Evolutionary conservation across 2,797 vertebrate genomes (phyloP).

Genomic region (Simalia tracyae): DNA sequence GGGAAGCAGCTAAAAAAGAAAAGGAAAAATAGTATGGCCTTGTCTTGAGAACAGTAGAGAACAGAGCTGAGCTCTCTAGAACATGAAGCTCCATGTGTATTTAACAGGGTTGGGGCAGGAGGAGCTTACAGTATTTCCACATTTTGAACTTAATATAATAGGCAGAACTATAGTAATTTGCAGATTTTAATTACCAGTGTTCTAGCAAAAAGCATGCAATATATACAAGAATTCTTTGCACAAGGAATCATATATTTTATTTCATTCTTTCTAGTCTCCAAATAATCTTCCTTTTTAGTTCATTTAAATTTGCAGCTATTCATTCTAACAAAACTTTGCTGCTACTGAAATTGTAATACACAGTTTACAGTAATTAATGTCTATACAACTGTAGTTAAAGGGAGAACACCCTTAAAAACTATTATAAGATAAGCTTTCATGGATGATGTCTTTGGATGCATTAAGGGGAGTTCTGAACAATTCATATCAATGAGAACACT

Average conservation of each 20-base stretch:
- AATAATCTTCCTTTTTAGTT: neutral
- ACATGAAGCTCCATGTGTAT: neutral
- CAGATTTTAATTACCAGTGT: neutral
- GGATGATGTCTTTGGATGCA: neutral
- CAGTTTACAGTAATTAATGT: neutral
- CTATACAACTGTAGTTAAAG: neutral
- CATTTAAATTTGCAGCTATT: neutral
- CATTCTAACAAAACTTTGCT: neutral
- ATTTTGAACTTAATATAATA: neutral
- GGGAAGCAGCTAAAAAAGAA: neutral
- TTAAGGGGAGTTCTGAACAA: neutral
- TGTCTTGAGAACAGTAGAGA: neutral
- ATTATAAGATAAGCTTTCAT: neutral
- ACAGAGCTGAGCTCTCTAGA: neutral
- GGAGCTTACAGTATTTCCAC: neutral
- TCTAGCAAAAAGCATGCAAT: neutral
- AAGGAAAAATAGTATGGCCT: neutral
- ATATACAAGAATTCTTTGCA: neutral
- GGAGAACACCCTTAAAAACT: neutral
- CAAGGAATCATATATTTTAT: neutral
- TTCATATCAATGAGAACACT: neutral
- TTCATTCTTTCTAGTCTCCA: neutral
- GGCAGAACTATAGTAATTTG: neutral
- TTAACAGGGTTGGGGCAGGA: neutral
- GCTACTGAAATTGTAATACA: neutral